Percentiles rank a stretch among this genome's conserved stretches.
Evolutionary conservation across 2,113 vertebrate genomes (phyloP).

Genomic region (Callorhinus ursinus): DNA sequence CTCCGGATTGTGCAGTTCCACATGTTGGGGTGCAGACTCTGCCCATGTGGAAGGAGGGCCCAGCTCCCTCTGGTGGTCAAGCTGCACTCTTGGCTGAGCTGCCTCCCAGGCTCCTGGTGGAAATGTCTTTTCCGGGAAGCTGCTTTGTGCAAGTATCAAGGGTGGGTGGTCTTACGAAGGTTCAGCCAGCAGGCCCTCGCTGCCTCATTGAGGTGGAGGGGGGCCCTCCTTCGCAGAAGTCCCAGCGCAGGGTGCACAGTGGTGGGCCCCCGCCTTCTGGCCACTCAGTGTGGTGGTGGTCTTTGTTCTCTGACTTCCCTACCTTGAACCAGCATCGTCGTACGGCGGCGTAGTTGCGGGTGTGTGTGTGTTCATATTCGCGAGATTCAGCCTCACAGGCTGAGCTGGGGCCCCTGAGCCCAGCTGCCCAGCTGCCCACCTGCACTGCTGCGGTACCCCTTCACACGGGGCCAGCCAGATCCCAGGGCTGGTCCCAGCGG

Average conservation of each 20-base stretch:
- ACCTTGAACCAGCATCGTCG: background rate
- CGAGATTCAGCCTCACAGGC: background rate
- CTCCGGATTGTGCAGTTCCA: background rate
- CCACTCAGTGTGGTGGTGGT: fast-evolving
- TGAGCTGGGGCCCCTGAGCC: background rate
- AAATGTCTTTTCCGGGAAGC: background rate
- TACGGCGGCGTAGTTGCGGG: background rate
- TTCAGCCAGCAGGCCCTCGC: background rate
- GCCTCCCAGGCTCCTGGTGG: background rate
- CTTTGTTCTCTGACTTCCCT: background rate
- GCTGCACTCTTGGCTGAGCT: background rate
- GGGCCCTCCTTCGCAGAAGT: background rate
- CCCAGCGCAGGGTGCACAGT: background rate
- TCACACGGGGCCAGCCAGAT: background rate
- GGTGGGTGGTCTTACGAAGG: background rate
- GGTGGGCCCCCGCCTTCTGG: fast-evolving
- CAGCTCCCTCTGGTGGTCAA: no score
- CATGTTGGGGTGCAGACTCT: background rate
- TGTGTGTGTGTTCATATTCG: background rate
- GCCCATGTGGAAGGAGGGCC: background rate
- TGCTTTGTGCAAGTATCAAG: background rate
- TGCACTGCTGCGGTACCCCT: background rate
- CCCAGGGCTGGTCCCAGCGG: background rate
- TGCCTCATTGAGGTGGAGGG: background rate
- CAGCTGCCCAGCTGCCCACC: background rate